A percentile compares a stretch with the other conserved stretches of the same genome.
These are phyloP conservation scores for Petromus typicus DNA, from an alignment of 2,113 vertebrate genomes.

Conservation along the genomic window DNA sequence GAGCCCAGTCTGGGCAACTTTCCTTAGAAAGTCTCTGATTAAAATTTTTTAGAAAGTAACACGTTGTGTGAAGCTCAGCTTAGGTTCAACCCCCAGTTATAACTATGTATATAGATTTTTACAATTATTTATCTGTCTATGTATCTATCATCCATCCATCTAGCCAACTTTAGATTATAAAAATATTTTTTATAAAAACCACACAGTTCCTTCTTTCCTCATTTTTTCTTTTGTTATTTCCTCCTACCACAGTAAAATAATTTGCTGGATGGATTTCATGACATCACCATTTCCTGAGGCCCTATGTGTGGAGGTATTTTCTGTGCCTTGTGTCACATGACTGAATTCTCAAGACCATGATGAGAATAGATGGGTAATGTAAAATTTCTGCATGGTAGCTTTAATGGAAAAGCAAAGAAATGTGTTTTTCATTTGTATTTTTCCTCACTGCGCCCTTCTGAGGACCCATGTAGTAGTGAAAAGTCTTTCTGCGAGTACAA, in stretches of 20 bases:
- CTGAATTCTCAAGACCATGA: neutral
- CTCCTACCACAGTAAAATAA: neutral
- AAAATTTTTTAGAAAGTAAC: neutral
- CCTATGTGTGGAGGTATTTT: accelerated
- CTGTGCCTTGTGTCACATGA: neutral
- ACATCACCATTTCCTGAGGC: neutral
- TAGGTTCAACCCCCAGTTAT: neutral
- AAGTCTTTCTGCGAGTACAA: neutral
- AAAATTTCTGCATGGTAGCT: neutral
- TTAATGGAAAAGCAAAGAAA: neutral
- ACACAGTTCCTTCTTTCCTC: neutral
- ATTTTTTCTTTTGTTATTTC: neutral
- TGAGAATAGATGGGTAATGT: neutral
- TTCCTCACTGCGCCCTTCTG: neutral
- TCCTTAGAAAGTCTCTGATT: neutral
- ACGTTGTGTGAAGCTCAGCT: neutral
- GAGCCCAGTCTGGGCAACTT: neutral
- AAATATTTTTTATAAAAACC: neutral
- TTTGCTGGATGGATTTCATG: accelerated
- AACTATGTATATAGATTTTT: neutral
- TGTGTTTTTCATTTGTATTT: neutral
- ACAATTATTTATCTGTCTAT: neutral
- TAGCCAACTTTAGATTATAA: neutral
- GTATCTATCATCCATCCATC: neutral
- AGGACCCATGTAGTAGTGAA: neutral